These are phyloP conservation scores for Poecilia wingei DNA, from an alignment of 2,797 vertebrate genomes.

Conservation along the genomic window DNA sequence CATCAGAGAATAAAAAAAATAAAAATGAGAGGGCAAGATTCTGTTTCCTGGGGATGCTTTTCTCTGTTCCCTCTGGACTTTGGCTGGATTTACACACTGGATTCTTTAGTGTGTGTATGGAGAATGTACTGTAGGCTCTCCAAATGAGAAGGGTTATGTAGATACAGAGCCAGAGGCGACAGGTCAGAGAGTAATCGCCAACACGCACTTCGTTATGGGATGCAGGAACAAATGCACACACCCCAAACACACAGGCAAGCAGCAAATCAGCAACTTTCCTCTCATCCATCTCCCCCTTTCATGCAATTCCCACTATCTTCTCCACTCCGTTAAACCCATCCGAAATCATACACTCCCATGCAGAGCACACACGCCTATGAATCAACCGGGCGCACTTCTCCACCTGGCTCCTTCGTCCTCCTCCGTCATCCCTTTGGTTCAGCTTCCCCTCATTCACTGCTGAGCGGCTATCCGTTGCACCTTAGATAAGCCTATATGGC, in stretches of 20 bases:
- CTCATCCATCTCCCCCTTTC: constrained; percentile 38
- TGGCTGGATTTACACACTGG: constrained; percentile 65
- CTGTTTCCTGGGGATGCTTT: constrained; percentile 62
- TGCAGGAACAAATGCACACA: constrained; percentile 19
- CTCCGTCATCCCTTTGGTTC: constrained; percentile 49
- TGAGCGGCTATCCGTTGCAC: constrained; percentile 38
- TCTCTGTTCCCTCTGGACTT: constrained; percentile 58
- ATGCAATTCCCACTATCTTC: constrained; percentile 18
- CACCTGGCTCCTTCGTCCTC: constrained; percentile 47
- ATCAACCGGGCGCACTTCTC: constrained; percentile 48
- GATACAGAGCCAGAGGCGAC: constrained; percentile 55
- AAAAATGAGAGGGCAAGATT: constrained; percentile 49
- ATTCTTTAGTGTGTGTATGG: constrained; percentile 50
- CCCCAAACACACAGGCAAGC: constrained; percentile 5
- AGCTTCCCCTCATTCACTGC: constrained; percentile 43
- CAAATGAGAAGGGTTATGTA: constrained; percentile 54
- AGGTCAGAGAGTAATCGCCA: constrained; percentile 65
- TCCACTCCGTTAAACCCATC: constrained; percentile 48
- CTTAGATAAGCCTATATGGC: constrained; percentile 59
- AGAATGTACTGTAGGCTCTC: constrained; percentile 31
- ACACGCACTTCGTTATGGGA: constrained; percentile 49
- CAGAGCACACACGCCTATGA: constrained; percentile 30
- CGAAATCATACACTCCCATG: constrained; percentile 29
- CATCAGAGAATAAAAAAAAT: constrained; percentile 51
- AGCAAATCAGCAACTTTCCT: constrained; percentile 43